A percentile compares a stretch with the other conserved stretches of the same genome.
phyloP scores from a whole-genome alignment of 2,113 vertebrate genomes.

The Actinemys pallida region DNA sequence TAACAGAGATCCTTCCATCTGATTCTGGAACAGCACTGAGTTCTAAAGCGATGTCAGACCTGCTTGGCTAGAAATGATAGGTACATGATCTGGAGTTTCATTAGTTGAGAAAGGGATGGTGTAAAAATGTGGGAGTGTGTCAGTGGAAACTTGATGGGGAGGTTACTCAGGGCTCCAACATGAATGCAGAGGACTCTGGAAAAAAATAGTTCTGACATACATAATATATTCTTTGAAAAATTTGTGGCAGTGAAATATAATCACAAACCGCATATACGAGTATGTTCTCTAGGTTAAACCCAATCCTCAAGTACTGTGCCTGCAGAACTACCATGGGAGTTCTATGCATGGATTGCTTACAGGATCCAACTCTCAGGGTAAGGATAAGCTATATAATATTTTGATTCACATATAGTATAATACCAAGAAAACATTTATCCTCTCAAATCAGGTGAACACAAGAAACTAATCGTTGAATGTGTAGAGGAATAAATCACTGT shows the following conservation, averaged over 20 bases:
- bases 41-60: background rate
- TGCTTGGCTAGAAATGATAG: background rate
- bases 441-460: background rate
- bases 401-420: background rate
- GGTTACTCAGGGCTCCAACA: background rate
- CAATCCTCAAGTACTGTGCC: background rate
- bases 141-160: background rate
- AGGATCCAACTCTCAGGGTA: background rate
- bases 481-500: background rate
- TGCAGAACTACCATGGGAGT: background rate
- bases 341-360: background rate
- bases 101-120: background rate
- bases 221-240: background rate
- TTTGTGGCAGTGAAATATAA: background rate
- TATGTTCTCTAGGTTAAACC: background rate
- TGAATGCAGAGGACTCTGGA: background rate
- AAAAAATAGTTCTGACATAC: background rate
- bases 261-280: background rate
- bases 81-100: background rate
- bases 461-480: background rate
- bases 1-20: background rate
- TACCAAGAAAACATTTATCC: background rate
- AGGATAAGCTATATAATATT: background rate
- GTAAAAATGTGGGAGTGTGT: background rate
- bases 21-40: background rate